Evolutionary conservation across 2,113 vertebrate species (phyloP).

Genomic region (Turdus rufiventris): DNA sequence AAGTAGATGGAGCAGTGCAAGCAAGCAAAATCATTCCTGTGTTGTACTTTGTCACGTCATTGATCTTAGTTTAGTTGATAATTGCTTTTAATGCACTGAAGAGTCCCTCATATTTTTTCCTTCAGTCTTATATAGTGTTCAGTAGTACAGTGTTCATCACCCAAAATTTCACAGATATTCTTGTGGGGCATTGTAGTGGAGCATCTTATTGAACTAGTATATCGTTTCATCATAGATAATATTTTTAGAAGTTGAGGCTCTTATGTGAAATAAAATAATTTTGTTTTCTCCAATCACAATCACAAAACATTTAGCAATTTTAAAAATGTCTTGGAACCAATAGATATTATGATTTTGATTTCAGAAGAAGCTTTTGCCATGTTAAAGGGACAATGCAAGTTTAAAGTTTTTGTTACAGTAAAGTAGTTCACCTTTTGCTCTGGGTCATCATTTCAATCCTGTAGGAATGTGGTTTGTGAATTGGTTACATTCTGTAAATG

Average conservation of each 20-base stretch:
- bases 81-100: constrained; percentile 58
- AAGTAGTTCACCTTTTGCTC: neutral
- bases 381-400: neutral
- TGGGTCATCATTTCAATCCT: neutral
- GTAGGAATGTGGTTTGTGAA: neutral
- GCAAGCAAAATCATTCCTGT: neutral
- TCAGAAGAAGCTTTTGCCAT: neutral
- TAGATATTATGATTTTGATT: neutral
- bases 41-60: neutral
- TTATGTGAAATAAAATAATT: neutral
- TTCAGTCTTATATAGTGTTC: neutral
- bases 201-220: neutral
- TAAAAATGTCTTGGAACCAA: neutral
- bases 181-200: neutral
- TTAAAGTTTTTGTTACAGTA: neutral
- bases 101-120: constrained; percentile 1
- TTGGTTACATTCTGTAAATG: neutral
- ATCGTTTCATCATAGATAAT: neutral
- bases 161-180: neutral
- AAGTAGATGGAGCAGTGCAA: neutral
- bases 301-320: neutral
- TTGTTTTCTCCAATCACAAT: neutral
- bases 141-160: constrained; percentile 6
- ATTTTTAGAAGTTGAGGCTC: neutral
- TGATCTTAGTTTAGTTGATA: constrained; percentile 48